phyloP scores from a whole-genome alignment of 2,888 invertebrate genomes.

The Ochlodes sylvanus region DNA sequence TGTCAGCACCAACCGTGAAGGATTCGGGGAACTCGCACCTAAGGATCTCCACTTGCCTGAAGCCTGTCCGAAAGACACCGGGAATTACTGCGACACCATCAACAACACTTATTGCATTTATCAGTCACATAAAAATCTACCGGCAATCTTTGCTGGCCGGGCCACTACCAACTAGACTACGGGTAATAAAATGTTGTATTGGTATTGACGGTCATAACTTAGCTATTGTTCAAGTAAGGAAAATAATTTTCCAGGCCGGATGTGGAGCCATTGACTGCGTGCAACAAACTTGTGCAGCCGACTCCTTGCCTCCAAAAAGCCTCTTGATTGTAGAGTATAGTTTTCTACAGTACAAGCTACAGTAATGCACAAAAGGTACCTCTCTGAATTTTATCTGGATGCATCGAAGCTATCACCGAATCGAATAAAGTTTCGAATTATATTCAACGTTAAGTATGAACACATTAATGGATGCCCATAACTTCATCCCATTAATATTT shows the following conservation, averaged over 20 bases:
- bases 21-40: too few relatives aligned
- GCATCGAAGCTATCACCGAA: neutral
- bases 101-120: too few relatives aligned
- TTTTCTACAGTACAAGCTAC: conserved; percentile 7
- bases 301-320: conserved; percentile 11
- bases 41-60: too few relatives aligned
- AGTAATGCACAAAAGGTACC: conserved; percentile 12
- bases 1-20: too few relatives aligned
- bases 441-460: too few relatives aligned
- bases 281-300: neutral
- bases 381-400: neutral
- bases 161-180: too few relatives aligned
- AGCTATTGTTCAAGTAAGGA: neutral
- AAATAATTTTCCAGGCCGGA: neutral
- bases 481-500: too few relatives aligned
- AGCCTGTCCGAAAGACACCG: too few relatives aligned
- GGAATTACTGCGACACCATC: too few relatives aligned
- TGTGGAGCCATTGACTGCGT: neutral
- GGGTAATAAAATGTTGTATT: neutral
- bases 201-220: neutral
- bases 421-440: neutral
- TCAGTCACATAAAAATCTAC: too few relatives aligned
- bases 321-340: conserved; percentile 21
- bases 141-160: too few relatives aligned
- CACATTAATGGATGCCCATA: too few relatives aligned